Evolutionary conservation across 2,888 invertebrate genomes (phyloP).

Genomic region (Rhingia rostrata): DNA sequence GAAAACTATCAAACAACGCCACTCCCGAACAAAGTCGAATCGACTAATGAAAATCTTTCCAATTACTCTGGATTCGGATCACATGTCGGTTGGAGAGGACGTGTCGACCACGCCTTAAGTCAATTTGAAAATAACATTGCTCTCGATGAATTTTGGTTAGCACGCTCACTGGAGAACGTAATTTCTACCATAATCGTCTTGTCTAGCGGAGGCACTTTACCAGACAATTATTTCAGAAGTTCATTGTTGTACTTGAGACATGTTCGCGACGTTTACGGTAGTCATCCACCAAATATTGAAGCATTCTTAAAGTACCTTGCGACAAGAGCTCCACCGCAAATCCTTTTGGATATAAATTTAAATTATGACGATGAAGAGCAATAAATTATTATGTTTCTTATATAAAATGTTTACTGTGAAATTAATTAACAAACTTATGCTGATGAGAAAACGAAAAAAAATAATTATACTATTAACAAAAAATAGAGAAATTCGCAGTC

Average conservation of each 20-base stretch:
- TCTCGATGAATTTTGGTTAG: constrained; percentile 32
- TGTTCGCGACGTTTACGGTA: constrained; percentile 68
- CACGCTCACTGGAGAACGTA: constrained; percentile 47
- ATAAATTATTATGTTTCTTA: constrained; percentile 13
- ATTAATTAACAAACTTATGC: constrained; percentile 61
- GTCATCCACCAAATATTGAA: constrained; percentile 73
- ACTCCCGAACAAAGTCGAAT: constrained; percentile 8
- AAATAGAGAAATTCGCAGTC: constrained; percentile 68
- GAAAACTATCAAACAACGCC: not conserved
- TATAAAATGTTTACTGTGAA: constrained; percentile 46
- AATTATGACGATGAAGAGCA: not conserved
- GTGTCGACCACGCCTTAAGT: constrained; percentile 69
- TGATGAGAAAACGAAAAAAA: constrained; percentile 48
- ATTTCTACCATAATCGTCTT: constrained; percentile 71
- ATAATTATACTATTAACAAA: constrained; percentile 45
- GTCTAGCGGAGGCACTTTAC: constrained; percentile 62
- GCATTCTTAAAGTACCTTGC: constrained; percentile 58
- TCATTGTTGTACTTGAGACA: constrained; percentile 61
- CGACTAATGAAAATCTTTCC: constrained; percentile 46
- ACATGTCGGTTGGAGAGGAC: constrained; percentile 71
- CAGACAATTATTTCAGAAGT: constrained; percentile 70
- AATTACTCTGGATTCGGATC: constrained; percentile 39
- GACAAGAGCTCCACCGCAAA: not conserved
- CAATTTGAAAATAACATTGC: constrained; percentile 29
- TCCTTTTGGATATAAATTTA: not conserved